A percentile compares a stretch with the other conserved stretches of the same genome.
These are phyloP conservation scores for Artemisiospiza belli DNA, from an alignment of 2,113 vertebrate genomes.

Conservation along the genomic window DNA sequence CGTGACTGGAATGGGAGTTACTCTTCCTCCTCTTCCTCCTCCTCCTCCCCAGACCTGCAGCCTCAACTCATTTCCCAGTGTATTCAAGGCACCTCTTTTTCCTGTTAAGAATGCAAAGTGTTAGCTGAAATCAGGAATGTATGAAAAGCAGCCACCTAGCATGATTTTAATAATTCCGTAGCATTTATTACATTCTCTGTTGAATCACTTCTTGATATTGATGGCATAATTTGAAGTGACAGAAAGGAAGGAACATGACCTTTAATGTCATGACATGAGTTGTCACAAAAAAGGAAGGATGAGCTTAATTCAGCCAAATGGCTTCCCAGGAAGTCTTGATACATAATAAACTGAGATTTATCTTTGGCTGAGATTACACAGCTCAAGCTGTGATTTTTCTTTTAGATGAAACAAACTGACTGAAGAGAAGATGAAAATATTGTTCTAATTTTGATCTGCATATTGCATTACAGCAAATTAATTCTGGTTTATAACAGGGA, in stretches of 20 bases:
- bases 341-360: constrained; percentile 37
- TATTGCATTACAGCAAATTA: not conserved
- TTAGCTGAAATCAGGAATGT: not conserved
- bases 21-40: not conserved
- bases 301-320: constrained; percentile 39
- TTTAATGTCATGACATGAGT: constrained; percentile 37
- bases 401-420: not conserved
- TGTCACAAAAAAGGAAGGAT: constrained; percentile 17
- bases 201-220: not conserved
- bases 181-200: constrained; percentile 13
- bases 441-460: constrained; percentile 17
- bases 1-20: constrained; percentile 24
- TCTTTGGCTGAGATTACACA: constrained; percentile 10
- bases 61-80: not conserved
- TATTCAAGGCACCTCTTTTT: constrained; percentile 3
- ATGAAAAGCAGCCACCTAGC: not conserved
- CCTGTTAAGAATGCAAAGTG: not conserved
- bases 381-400: constrained; percentile 16
- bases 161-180: constrained; percentile 30
- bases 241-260: constrained; percentile 19
- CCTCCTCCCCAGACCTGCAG: not conserved
- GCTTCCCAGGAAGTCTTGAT: not conserved
- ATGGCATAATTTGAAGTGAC: constrained; percentile 2
- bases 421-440: constrained; percentile 2
- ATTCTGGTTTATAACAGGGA: not conserved